Percentiles rank a stretch among this genome's conserved stretches.
Evolutionary conservation across 2,888 invertebrate genomes (phyloP).

Genomic region (Sinelater perroti): DNA sequence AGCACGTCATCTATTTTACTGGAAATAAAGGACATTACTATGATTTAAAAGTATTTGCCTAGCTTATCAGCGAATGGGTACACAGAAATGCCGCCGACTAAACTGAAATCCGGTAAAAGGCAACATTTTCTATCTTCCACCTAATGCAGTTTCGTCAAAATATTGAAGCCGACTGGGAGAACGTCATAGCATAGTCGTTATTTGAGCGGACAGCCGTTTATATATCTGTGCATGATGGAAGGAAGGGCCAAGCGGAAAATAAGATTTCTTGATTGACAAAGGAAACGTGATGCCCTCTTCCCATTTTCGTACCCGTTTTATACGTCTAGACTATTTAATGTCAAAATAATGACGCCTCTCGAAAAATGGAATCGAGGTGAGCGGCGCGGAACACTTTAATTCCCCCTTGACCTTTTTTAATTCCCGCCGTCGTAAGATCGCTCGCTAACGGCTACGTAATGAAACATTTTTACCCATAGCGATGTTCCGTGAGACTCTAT

Average conservation of each 20-base stretch:
- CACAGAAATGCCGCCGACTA: slow-evolving; percentile 13
- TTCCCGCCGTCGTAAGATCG: no score
- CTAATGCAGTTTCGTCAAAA: slow-evolving; percentile 26
- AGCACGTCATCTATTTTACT: no score
- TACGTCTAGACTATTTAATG: not conserved
- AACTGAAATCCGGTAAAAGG: slow-evolving; percentile 21
- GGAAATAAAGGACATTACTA: no score
- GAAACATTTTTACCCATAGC: no score
- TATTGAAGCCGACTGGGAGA: slow-evolving; percentile 31
- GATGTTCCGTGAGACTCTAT: no score
- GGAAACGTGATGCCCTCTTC: slow-evolving; percentile 8
- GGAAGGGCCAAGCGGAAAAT: slow-evolving; percentile 31
- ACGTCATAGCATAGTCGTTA: slow-evolving; percentile 30
- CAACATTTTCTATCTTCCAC: slow-evolving; percentile 23
- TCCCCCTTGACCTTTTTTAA: no score
- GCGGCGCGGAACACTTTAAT: no score
- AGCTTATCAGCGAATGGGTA: no score
- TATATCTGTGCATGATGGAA: slow-evolving; percentile 16
- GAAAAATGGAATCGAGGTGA: no score
- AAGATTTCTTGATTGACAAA: slow-evolving; percentile 35
- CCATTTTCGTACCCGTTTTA: slow-evolving; percentile 7
- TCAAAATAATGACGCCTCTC: no score
- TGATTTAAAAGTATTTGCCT: no score
- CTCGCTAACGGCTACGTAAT: no score
- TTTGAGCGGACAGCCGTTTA: slow-evolving; percentile 10